Base-by-base conservation (phyloP, 2,113 vertebrate species). In the Gobius niger region DNA sequence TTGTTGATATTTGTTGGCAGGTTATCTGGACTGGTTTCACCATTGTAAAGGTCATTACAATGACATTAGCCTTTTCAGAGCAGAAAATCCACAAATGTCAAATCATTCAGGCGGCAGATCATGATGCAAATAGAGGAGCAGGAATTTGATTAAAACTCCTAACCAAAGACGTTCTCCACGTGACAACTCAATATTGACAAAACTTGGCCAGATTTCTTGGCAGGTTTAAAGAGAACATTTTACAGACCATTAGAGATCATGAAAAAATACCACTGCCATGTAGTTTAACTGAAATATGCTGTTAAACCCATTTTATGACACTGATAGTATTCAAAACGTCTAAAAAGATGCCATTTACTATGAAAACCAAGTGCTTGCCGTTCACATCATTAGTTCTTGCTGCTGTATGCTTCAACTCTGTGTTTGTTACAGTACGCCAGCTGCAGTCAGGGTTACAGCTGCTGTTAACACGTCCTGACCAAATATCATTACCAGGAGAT, bases 41-140 rank as follows among this genome's bases (percentile, higher is more conserved):
- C 77, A 80, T 53, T 41, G 77, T 86, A 90, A 92, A 93, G 90
- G 92, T 92, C 91, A 87, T 87, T 83, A 78, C 88, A 92, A 91
- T 91, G 90, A 90, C 91, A 90, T 88, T 87, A 80, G 59, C 91
- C 77, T 87, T 87, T 89, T 80, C 82, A 69, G 68, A 13, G 63
- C 74, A 77, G 47, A 68, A 82, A 82, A 81, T 75, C 34, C 76
- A 82, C 47, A 88, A 88, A 86, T 85, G 80, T 80, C 80, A 83
- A 82, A 80, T 83, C 56, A 42, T 67, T 84, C 68, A 75, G 57
- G 68, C 56, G 76, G 56, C 68, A 80, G 77, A 84, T 72, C 74
- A 68, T 79, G 78, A 75, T 61, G 66, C 72, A 76, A 87, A 85
- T 68, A 24, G 68, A 50, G 50, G 68, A 50, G 50, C 63, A 76